Evolutionary conservation across 2,113 vertebrate genomes (phyloP), one percentile per base, ranked within the genome.

Genomic region (Muntiacus reevesi): DNA sequence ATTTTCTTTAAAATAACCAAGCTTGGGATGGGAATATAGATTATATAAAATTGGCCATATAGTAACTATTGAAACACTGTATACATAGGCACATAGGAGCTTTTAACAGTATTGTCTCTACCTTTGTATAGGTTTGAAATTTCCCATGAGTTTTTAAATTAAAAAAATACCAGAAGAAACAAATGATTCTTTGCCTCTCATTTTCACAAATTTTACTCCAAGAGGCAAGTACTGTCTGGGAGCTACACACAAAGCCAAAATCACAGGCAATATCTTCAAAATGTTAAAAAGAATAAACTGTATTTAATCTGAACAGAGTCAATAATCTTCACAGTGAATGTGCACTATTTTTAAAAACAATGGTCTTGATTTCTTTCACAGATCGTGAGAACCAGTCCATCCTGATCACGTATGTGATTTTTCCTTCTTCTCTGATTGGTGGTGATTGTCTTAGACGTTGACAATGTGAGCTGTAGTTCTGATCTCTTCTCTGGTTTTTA

Each of bases 301-400:
- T 50, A 14, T 64, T 94, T 96, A 16, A 84, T 54, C 23, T 93
- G 21, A 89, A 54, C 10, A 23, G 13, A 91, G 85, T 81, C 2
- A 43, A 25, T 78, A 36, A 67, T 79, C 36, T 94, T 96, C 52
- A 33, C n/a, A 33, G 5, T 55, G 2, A 90, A 59, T 87, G 36
- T 40, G 3, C 7, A 23, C 55, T 83, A 85, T 86, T 84, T 81
- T 94, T 25, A 30, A 59, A 97, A 82, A 96, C 11, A 13, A 40
- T 88, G 28, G 36, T 94, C 78, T 91, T 93, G 50, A 40, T 97
- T 47, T 85, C 16, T 90, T 98, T 87, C 91, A 78, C 91, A 99
- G 99, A 99, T 97, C 98, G 99, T 1, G 99, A 99, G 97, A 99
- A 99, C 97, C 99, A 99, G 99, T 99, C 99, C 1, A 96, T 99